Conservation (phyloP, 2,797 vertebrate genomes). For the Xenentodon cancila region DNA sequence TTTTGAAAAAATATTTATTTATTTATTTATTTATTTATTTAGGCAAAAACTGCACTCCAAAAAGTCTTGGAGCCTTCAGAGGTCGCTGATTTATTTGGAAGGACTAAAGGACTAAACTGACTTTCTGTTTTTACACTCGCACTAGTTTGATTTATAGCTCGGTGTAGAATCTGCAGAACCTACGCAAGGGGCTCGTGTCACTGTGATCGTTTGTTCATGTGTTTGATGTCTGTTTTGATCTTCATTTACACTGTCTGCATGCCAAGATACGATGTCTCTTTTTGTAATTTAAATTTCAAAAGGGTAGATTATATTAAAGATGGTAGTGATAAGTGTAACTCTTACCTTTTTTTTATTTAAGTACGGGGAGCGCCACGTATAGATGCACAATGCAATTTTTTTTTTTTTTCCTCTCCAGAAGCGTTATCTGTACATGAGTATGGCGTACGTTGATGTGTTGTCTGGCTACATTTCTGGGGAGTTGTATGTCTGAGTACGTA, state of each 20-base stretch:
- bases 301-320: no score
- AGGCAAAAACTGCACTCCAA: neutral
- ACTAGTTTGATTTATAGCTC: neutral
- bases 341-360: no score
- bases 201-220: neutral
- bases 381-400: no score
- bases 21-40: constrained; percentile 1
- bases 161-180: neutral
- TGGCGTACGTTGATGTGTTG: no score
- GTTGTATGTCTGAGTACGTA: constrained; percentile 7
- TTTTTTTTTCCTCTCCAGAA: no score
- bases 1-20: neutral
- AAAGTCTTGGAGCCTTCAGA: constrained; percentile 17
- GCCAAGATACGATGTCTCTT: neutral
- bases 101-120: constrained; percentile 35
- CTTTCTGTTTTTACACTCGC: constrained; percentile 12
- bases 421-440: no score
- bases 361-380: no score
- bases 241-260: neutral
- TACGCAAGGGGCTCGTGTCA: neutral
- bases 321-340: no score
- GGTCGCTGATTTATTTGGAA: constrained; percentile 12
- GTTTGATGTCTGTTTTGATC: neutral
- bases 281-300: neutral
- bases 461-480: no score